phyloP scores from a whole-genome alignment of 1,140 invertebrate genomes.

The Coelopa frigida region DNA sequence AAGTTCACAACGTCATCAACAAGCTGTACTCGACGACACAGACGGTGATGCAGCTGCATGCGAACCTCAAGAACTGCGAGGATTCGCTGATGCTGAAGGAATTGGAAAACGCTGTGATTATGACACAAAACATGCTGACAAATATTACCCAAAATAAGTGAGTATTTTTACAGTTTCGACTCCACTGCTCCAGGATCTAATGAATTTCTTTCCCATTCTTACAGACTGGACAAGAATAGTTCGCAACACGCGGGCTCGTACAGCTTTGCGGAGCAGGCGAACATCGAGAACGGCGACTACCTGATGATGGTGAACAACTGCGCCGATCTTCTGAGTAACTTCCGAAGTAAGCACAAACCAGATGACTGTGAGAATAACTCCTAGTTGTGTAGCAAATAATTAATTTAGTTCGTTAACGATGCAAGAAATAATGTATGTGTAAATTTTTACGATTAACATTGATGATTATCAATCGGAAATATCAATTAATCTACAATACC shows the following conservation, averaged over 20 bases:
- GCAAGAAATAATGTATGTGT: not conserved
- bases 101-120: constrained; percentile 47
- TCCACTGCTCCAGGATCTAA: not conserved
- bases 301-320: constrained; percentile 46
- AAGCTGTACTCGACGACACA: constrained; percentile 43
- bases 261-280: constrained; percentile 13
- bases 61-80: constrained; percentile 35
- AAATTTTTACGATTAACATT: not conserved
- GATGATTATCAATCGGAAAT: not conserved
- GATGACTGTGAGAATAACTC: constrained; percentile 46
- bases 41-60: constrained; percentile 40
- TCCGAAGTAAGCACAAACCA: constrained; percentile 44
- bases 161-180: not conserved
- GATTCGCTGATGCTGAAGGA: constrained; percentile 45
- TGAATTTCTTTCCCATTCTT: not conserved
- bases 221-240: constrained; percentile 17
- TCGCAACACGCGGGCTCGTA: constrained; percentile 13
- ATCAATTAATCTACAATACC: not conserved
- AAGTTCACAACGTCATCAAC: constrained; percentile 43
- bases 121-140: constrained; percentile 47
- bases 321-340: constrained; percentile 44
- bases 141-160: constrained; percentile 41
- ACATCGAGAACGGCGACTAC: constrained; percentile 42
- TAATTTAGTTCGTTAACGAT: not conserved
- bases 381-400: constrained; percentile 34